A percentile compares a stretch with the other conserved stretches of the same genome.
Evolutionary conservation across 2,888 invertebrate genomes (phyloP).

Genomic region (Cataglyphis cursor): DNA sequence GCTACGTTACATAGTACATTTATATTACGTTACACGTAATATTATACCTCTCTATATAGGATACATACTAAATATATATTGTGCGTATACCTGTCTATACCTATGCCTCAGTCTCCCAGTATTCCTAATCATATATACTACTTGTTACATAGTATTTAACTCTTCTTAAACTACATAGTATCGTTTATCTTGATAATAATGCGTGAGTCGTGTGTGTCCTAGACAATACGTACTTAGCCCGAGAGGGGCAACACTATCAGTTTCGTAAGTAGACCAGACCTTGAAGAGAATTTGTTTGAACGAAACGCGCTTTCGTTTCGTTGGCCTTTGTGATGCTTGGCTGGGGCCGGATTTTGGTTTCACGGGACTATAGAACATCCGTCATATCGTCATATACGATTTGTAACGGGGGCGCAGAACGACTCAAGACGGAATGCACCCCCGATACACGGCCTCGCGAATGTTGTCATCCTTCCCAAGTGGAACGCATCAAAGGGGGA

Average conservation of each 20-base stretch:
- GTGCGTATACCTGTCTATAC: slow-evolving; percentile 83
- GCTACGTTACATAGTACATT: slow-evolving; percentile 83
- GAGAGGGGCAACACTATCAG: slow-evolving; percentile 86
- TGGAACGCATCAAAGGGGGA: slow-evolving; percentile 47
- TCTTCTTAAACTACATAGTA: slow-evolving; percentile 84
- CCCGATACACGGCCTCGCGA: slow-evolving; percentile 52
- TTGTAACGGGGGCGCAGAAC: slow-evolving; percentile 41
- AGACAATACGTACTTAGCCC: slow-evolving; percentile 86
- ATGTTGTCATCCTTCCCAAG: slow-evolving; percentile 29
- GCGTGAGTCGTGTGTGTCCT: slow-evolving; percentile 86
- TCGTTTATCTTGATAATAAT: slow-evolving; percentile 85
- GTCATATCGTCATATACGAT: background rate
- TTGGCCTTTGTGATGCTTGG: slow-evolving; percentile 72
- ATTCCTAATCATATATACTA: slow-evolving; percentile 75
- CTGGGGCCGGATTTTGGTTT: slow-evolving; percentile 83
- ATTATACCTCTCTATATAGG: slow-evolving; percentile 83
- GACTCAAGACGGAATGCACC: slow-evolving; percentile 42
- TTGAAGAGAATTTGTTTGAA: slow-evolving; percentile 72
- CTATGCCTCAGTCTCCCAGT: slow-evolving; percentile 57
- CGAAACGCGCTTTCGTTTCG: slow-evolving; percentile 77
- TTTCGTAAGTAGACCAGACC: slow-evolving; percentile 86
- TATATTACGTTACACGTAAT: slow-evolving; percentile 80
- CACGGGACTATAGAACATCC: slow-evolving; percentile 64
- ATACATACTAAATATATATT: slow-evolving; percentile 83
- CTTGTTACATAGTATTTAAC: slow-evolving; percentile 84